Conservation (phyloP, 2,888 invertebrate genomes). For the Lymantria monacha region DNA sequence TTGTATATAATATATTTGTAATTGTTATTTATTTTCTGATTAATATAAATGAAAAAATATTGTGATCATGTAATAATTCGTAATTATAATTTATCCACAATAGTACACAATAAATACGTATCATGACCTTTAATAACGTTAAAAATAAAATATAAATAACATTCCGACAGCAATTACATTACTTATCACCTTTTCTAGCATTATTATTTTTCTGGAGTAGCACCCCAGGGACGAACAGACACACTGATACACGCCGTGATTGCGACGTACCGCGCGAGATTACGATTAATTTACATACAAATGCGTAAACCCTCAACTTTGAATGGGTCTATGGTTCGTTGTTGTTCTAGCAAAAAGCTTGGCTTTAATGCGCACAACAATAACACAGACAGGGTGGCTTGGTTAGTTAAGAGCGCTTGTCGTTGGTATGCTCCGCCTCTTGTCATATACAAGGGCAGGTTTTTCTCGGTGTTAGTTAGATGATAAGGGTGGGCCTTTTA, state of each 20-base stretch:
- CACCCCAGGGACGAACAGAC: constrained; percentile 6
- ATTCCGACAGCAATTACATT: constrained; percentile 6
- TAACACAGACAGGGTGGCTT: constrained; percentile 39
- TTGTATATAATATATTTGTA: too few species aligned
- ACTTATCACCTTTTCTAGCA: constrained; percentile 38
- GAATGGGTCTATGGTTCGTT: constrained; percentile 62
- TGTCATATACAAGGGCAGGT: constrained; percentile 53
- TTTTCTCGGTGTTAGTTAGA: constrained; percentile 42
- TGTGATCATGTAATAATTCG: too few species aligned
- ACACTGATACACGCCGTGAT: constrained; percentile 57
- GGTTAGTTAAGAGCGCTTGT: constrained; percentile 61
- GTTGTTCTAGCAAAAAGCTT: constrained; percentile 75
- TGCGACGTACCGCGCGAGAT: constrained; percentile 62
- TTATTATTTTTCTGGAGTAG: constrained; percentile 35
- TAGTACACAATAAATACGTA: too few species aligned
- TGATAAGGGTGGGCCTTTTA: not conserved
- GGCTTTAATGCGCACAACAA: constrained; percentile 72
- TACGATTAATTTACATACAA: constrained; percentile 78
- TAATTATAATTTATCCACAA: too few species aligned
- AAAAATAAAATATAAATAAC: not conserved
- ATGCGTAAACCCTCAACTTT: constrained; percentile 67
- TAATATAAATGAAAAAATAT: too few species aligned
- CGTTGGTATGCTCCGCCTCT: constrained; percentile 38
- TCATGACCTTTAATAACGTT: not conserved
- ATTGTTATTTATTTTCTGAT: too few species aligned